These are phyloP conservation scores for Heliangelus exortis DNA, from an alignment of 2,797 vertebrate species.

Conservation along the genomic window DNA sequence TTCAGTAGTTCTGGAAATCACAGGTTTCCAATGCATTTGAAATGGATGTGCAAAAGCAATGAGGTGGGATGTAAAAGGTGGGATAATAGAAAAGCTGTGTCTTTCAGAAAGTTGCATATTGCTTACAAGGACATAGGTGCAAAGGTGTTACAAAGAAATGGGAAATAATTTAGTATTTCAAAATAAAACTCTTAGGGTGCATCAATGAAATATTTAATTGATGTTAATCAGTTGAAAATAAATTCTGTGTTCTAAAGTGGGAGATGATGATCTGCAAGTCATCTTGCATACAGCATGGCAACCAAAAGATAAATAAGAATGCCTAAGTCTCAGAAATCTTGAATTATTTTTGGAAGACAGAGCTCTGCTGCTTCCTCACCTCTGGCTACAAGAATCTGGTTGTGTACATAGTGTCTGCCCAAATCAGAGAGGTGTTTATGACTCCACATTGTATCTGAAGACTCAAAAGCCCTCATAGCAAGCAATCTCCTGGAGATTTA, in stretches of 20 bases:
- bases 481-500: neutral
- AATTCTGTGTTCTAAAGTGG: too few relatives aligned
- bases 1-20: neutral
- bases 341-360: neutral
- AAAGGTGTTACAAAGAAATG: neutral
- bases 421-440: neutral
- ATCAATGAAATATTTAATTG: neutral
- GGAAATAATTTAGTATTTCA: neutral
- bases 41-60: neutral
- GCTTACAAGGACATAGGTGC: neutral
- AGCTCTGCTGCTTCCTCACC: neutral
- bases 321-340: neutral
- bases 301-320: neutral
- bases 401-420: neutral
- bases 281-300: neutral
- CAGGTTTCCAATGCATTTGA: neutral
- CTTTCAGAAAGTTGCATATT: neutral
- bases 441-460: neutral
- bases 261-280: neutral
- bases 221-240: neutral
- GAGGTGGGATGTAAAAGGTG: neutral
- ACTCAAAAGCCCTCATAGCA: neutral
- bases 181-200: neutral
- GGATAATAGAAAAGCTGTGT: neutral
- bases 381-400: neutral